Percentiles rank a stretch among this genome's conserved stretches.
phyloP scores from a whole-genome alignment of 2,113 vertebrate species.

The Candoia aspera region DNA sequence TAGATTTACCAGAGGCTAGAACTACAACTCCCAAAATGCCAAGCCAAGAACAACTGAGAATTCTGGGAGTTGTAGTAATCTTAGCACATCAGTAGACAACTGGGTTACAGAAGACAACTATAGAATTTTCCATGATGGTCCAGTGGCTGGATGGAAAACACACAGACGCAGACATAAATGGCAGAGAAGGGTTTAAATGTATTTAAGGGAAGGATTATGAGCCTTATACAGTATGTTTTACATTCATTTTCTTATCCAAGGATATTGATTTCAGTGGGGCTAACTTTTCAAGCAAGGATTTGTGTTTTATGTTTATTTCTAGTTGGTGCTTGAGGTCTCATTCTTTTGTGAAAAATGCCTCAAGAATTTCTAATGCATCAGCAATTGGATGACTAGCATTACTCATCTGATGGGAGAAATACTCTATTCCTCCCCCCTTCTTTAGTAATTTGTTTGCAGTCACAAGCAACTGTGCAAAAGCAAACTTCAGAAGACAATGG shows the following conservation, averaged over 20 bases:
- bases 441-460: not conserved
- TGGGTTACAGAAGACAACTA: not conserved
- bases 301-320: not conserved
- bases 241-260: not conserved
- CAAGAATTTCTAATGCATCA: not conserved
- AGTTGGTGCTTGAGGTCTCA: not conserved
- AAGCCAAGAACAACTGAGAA: not conserved
- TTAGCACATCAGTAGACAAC: not conserved
- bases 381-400: not conserved
- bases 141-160: not conserved
- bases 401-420: not conserved
- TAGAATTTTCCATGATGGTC: not conserved
- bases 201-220: not conserved
- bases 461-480: not conserved
- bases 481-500: not conserved
- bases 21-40: not conserved
- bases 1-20: not conserved
- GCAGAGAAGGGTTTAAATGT: not conserved
- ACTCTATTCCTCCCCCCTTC: not conserved
- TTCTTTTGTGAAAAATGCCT: not conserved
- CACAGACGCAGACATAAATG: no score
- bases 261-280: not conserved
- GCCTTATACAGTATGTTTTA: not conserved
- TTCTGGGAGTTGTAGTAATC: not conserved
- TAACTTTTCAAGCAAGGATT: not conserved